Percentiles rank a stretch among this genome's conserved stretches.
phyloP scores from a whole-genome alignment of 2,113 vertebrate genomes.

The Poeciliopsis occidentalis region DNA sequence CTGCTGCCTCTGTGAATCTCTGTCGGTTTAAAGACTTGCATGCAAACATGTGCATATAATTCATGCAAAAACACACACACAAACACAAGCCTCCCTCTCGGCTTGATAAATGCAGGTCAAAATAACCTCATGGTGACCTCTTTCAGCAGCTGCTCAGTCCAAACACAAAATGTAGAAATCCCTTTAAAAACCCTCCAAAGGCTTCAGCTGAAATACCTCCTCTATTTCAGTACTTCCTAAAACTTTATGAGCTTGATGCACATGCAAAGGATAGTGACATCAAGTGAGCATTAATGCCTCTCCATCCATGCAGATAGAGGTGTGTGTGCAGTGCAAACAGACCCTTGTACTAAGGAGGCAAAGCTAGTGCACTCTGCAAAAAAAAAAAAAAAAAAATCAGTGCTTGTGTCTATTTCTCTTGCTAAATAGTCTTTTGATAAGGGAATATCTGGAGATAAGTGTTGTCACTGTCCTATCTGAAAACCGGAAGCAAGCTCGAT shows the following conservation, averaged over 20 bases:
- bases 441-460: constrained; percentile 74
- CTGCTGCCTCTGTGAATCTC: not conserved
- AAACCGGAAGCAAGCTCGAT: constrained; percentile 71
- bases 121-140: constrained; percentile 88
- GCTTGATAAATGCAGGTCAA: constrained; percentile 87
- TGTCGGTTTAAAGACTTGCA: not conserved
- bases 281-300: constrained; percentile 48
- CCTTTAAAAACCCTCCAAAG: not conserved
- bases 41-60: constrained; percentile 10
- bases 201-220: not conserved
- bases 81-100: constrained; percentile 51
- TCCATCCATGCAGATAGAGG: constrained; percentile 52
- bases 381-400: constrained; percentile 58
- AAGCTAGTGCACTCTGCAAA: constrained; percentile 48
- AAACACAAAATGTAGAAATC: constrained; percentile 13
- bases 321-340: constrained; percentile 72
- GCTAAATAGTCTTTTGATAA: constrained; percentile 79
- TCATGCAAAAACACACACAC: constrained; percentile 21
- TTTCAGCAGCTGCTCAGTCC: constrained; percentile 81
- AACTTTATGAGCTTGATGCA: constrained; percentile 55
- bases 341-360: constrained; percentile 70
- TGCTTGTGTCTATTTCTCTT: constrained; percentile 70
- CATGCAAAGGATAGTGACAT: constrained; percentile 57
- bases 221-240: constrained; percentile 10
- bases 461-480: constrained; percentile 69